Evolutionary conservation across 2,113 vertebrate species (phyloP), one percentile per base, ranked within the genome.

Genomic region (Pampusana beccarii): DNA sequence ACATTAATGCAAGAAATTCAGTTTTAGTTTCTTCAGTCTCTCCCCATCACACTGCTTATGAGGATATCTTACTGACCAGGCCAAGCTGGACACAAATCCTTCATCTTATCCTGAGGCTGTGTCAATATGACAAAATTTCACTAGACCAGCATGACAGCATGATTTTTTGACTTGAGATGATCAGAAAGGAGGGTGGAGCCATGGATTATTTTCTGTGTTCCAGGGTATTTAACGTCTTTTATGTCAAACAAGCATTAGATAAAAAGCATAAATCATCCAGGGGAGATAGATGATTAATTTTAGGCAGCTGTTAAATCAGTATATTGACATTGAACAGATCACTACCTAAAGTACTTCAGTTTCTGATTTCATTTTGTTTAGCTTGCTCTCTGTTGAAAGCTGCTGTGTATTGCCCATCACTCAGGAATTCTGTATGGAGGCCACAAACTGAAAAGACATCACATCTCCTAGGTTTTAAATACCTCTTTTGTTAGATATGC

Each of bases 191-290:
- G 28, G 2, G 21, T 62, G 25, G 23, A 86, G 17, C 19, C 10
- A 36, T 38, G 50, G 38, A n/a, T 60, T 82, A 81, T 90, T 80
- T n/a, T 72, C 50, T 73, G 40, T 0, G 1, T 86, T 82, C 42
- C 25, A 73, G 36, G 17, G 14, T 81, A 24, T 70, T 13, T 57
- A 33, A 5, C 57, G 21, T 65, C 46, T 81, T 96, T 95, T 80
- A 44, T 6, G 9, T 56, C 48, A 67, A 79, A 62, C 1, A n/a
- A 74, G 3, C 50, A 42, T 58, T 54, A 74, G 57, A 88, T 83
- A 80, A 86, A 95, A 86, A 18, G n/a, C 54, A 77, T 36, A 83
- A 92, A 77, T 57, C 36, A 65, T 83, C 36, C 58, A 65, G 20
- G 33, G 29, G 26, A 69, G 67, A 72, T 0, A 28, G 46, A 69